These are phyloP conservation scores for Sinella curviseta DNA, from an alignment of 1,140 invertebrate genomes.

Conservation along the genomic window DNA sequence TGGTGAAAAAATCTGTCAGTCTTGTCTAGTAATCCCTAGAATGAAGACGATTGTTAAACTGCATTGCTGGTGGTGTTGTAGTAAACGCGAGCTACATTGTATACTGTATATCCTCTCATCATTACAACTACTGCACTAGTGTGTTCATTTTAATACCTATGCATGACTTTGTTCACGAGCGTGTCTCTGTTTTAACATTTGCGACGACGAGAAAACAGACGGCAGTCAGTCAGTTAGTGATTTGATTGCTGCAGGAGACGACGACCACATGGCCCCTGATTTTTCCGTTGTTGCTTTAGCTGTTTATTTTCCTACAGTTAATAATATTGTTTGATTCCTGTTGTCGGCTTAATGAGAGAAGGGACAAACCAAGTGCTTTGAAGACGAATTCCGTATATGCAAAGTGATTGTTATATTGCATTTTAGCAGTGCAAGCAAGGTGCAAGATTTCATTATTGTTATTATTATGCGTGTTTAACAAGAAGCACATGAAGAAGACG, in stretches of 20 bases:
- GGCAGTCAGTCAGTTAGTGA: constrained; percentile 2
- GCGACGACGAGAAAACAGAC: constrained; percentile 5
- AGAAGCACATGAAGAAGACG: neutral
- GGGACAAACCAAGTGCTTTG: neutral
- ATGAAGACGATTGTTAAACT: constrained; percentile 23
- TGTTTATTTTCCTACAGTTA: neutral
- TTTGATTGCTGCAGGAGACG: constrained; percentile 7
- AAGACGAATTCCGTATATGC: neutral
- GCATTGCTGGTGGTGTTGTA: neutral
- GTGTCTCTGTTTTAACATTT: neutral
- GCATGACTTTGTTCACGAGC: no score
- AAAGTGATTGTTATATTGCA: neutral
- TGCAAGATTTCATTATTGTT: neutral
- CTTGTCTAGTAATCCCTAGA: constrained; percentile 6
- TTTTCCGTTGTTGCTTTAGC: neutral
- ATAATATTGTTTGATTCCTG: neutral
- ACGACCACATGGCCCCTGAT: constrained; percentile 11
- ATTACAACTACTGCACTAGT: no score
- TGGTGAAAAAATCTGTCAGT: constrained; percentile 15
- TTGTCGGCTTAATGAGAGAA: constrained; percentile 1
- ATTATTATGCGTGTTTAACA: neutral
- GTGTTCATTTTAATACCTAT: no score
- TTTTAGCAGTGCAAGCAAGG: neutral
- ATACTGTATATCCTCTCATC: no score
- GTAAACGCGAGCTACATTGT: neutral